These are phyloP conservation scores for Serripes groenlandicus DNA, from an alignment of 2,888 invertebrate genomes.

Conservation along the genomic window DNA sequence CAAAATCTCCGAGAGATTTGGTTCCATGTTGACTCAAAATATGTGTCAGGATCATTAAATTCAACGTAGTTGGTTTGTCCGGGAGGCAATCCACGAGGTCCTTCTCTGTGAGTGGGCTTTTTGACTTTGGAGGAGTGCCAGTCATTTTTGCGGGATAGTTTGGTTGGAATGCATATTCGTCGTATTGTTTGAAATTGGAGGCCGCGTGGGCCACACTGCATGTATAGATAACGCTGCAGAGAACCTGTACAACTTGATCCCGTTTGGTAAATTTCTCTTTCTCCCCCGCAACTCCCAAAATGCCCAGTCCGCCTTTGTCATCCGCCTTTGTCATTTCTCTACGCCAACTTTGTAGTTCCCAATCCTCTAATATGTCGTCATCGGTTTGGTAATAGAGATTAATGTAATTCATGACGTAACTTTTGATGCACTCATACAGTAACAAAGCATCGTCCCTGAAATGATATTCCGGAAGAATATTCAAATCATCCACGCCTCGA, in stretches of 20 bases:
- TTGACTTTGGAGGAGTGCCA: constrained; percentile 64
- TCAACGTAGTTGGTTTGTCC: constrained; percentile 79
- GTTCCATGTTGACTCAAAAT: constrained; percentile 82
- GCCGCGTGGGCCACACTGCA: constrained; percentile 71
- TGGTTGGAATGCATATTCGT: constrained; percentile 80
- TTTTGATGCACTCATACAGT: constrained; percentile 81
- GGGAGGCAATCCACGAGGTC: constrained; percentile 82
- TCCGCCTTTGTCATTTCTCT: constrained; percentile 81
- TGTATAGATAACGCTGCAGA: constrained; percentile 62
- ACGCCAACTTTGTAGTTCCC: constrained; percentile 83
- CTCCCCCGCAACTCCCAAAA: constrained; percentile 67
- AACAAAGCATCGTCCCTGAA: constrained; percentile 85
- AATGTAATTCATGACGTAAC: constrained; percentile 76
- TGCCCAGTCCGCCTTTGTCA: constrained; percentile 82
- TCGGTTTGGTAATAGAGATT: constrained; percentile 70
- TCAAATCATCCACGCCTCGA: too few relatives aligned
- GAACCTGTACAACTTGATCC: constrained; percentile 45
- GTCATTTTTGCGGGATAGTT: constrained; percentile 73
- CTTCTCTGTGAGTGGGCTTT: constrained; percentile 65
- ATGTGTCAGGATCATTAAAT: constrained; percentile 85
- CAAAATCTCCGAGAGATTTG: constrained; percentile 85
- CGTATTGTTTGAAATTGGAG: constrained; percentile 76
- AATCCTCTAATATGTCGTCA: constrained; percentile 64
- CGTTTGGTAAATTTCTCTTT: constrained; percentile 48
- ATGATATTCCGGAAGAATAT: constrained; percentile 84